Evolutionary conservation across 2,797 vertebrate species (phyloP).

Genomic region (Acestrorhynchus altus): DNA sequence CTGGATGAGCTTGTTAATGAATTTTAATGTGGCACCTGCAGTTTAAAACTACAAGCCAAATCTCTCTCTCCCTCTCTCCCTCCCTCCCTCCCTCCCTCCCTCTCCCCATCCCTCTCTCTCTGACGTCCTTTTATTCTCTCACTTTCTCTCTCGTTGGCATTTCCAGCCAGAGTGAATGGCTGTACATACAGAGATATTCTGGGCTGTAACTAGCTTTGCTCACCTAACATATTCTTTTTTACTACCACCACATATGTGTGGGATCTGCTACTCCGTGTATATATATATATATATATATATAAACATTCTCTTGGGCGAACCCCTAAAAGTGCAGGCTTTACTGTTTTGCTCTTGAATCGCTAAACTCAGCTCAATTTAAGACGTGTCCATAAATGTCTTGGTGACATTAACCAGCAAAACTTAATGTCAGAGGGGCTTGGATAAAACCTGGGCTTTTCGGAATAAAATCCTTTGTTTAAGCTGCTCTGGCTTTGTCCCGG

Average conservation of each 20-base stretch:
- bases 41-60: constrained; percentile 39
- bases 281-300: not conserved
- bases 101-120: constrained; percentile 7
- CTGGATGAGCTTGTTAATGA: constrained; percentile 67
- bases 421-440: constrained; percentile 70
- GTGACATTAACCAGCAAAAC: constrained; percentile 72
- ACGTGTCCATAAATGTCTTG: constrained; percentile 76
- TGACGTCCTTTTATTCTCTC: constrained; percentile 30
- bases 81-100: constrained; percentile 1
- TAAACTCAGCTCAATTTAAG: constrained; percentile 72
- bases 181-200: constrained; percentile 69
- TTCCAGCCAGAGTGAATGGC: constrained; percentile 54
- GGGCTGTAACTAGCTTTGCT: constrained; percentile 70
- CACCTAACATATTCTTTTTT: constrained; percentile 61
- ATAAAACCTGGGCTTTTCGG: constrained; percentile 65
- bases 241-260: constrained; percentile 50
- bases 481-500: not conserved
- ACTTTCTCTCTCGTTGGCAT: constrained; percentile 3
- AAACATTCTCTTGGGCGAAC: constrained; percentile 38
- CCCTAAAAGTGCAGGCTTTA: constrained; percentile 72
- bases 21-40: constrained; percentile 69
- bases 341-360: constrained; percentile 72
- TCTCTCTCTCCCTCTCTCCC: constrained; percentile 6
- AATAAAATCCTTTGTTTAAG: constrained; percentile 26
- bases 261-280: not conserved